These are phyloP conservation scores for Drosophila willistoni DNA, from an alignment of 1,140 invertebrate species.

Conservation along the genomic window DNA sequence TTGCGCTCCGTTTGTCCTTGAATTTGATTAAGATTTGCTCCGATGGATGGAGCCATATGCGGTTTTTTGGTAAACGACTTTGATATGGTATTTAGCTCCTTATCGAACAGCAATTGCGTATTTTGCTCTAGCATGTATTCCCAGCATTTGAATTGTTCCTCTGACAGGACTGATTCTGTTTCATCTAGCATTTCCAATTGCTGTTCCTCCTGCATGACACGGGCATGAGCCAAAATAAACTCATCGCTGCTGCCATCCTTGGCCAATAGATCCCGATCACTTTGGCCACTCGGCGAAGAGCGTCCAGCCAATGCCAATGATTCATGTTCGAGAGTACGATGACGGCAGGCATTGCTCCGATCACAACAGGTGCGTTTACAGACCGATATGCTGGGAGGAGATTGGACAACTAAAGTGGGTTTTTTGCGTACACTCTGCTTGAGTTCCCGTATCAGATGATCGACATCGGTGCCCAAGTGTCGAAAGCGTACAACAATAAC, in stretches of 20 bases:
- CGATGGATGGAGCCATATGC: conserved; percentile 74
- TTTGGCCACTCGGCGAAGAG: conserved; percentile 92
- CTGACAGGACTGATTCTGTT: conserved; percentile 87
- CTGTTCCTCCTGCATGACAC: conserved; percentile 84
- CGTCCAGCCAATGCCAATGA: conserved; percentile 86
- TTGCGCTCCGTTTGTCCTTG: conserved; percentile 52
- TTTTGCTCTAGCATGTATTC: conserved; percentile 97
- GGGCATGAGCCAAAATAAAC: conserved; percentile 73
- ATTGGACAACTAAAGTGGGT: conserved; percentile 78
- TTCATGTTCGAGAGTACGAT: conserved; percentile 78
- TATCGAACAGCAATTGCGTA: conserved; percentile 93
- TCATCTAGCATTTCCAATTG: conserved; percentile 86
- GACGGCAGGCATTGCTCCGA: conserved; percentile 86
- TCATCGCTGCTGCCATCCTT: conserved; percentile 64
- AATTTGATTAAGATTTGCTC: conserved; percentile 46
- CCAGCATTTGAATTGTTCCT: conserved; percentile 96
- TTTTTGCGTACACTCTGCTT: conserved; percentile 88
- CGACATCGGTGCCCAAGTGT: conserved; percentile 87
- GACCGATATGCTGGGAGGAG: conserved; percentile 53
- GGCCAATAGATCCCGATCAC: conserved; percentile 86
- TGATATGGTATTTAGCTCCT: conserved; percentile 92
- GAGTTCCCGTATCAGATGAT: conserved; percentile 90
- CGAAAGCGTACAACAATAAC: conserved; percentile 90
- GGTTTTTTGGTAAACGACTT: conserved; percentile 85
- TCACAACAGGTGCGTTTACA: conserved; percentile 87